These are phyloP conservation scores for Lonchura striata DNA, from an alignment of 2,113 vertebrate genomes.

Conservation along the genomic window DNA sequence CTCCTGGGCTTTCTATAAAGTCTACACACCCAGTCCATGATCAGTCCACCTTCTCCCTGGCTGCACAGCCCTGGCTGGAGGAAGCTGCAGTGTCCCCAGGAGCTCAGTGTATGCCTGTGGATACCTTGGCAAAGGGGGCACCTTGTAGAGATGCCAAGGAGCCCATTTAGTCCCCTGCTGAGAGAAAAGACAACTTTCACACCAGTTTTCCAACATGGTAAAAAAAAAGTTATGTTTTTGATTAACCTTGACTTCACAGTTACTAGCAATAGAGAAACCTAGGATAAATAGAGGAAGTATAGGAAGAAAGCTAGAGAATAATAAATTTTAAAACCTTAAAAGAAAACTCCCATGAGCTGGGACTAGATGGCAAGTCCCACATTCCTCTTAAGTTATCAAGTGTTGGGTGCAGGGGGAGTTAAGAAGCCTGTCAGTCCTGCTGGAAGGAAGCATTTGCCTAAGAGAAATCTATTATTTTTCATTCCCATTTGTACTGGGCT, in stretches of 20 bases:
- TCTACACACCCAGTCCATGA: not conserved
- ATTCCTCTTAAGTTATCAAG: not conserved
- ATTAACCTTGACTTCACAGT: not conserved
- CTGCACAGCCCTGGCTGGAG: not conserved
- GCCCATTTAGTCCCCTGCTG: not conserved
- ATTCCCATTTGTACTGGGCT: not conserved
- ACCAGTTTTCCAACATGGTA: not conserved
- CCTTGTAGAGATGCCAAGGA: not conserved
- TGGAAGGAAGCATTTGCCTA: not conserved
- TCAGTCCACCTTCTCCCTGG: not conserved
- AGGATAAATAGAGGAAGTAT: not conserved
- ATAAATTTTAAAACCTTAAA: not conserved
- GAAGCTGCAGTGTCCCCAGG: not conserved
- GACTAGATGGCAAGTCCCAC: not conserved
- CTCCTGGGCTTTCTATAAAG: too few species aligned
- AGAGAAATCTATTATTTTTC: not conserved
- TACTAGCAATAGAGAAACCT: not conserved
- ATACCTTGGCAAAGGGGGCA: not conserved
- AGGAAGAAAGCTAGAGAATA: not conserved
- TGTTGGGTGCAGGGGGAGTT: not conserved
- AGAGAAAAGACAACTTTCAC: not conserved
- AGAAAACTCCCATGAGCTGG: not conserved
- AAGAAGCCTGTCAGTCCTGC: not conserved
- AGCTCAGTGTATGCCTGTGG: fast-evolving
- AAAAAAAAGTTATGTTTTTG: not conserved